Conservation (phyloP, 2,113 vertebrate species). For the Sinocyclocheilus maitianheensis region DNA sequence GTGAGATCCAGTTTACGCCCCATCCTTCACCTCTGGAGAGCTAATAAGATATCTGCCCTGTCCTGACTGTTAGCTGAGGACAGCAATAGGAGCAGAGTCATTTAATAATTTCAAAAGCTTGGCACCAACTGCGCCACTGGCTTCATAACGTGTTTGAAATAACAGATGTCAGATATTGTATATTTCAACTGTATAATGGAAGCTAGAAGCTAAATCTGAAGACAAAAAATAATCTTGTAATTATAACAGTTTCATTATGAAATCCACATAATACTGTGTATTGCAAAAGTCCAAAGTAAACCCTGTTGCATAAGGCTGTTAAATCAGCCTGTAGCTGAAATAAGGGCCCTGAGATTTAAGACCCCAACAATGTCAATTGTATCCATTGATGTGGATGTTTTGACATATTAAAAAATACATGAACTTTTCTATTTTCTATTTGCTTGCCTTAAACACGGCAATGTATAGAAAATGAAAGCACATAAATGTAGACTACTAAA, state of each 20-base stretch:
- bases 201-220: not conserved
- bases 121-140: not conserved
- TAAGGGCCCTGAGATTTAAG: not conserved
- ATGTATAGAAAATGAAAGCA: not conserved
- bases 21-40: slow-evolving; percentile 69
- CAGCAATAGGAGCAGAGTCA: not conserved
- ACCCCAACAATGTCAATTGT: not conserved
- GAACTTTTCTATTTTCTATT: too few relatives aligned
- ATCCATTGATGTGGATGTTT: not conserved
- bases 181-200: not conserved
- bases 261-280: slow-evolving; percentile 7
- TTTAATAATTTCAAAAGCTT: not conserved
- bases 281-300: slow-evolving; percentile 12
- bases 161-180: not conserved
- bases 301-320: slow-evolving; percentile 25
- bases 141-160: not conserved
- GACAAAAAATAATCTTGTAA: not conserved
- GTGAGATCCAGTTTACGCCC: slow-evolving; percentile 93
- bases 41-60: slow-evolving; percentile 1
- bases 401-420: not conserved
- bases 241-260: slow-evolving; percentile 10
- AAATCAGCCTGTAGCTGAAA: slow-evolving; percentile 7
- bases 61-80: not conserved
- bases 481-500: not conserved
- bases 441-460: not conserved